Evolutionary conservation across 2,797 vertebrate genomes (phyloP), one percentile per base, ranked within the genome.

Genomic region (Smutsia temminckii): DNA sequence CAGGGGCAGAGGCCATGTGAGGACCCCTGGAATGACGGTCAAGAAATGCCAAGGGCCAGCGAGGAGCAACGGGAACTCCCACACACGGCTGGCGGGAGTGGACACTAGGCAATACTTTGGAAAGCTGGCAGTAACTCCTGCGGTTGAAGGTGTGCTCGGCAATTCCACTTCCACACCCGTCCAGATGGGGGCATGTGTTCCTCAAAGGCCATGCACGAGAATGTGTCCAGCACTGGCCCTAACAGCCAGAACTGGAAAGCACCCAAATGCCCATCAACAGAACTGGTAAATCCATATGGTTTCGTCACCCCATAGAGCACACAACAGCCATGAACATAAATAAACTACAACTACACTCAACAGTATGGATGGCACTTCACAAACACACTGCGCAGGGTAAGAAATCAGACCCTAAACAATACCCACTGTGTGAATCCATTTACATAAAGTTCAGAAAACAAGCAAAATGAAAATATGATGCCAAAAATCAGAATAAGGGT

Each of bases 71-170:
- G 0, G 0, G 29, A 29, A 32, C 21, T 13, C 5, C 21, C 68
- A 11, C 29, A 5, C 34, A 5, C n/a, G 0, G 1, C 61, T 8
- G 46, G 34, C 14, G 6, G 25, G 37, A 63, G 17, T 0, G 5
- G 46, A 12, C 32, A 2, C 6, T 0, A 7, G 29, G 3, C 3
- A 1, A 8, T 4, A 9, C 5, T 37, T n/a, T 9, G 20, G 77
- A 29, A 72, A 46, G 20, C 23, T 10, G 20, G 17, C 72, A 37
- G 11, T 6, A 21, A n/a, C 16, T 3, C 7, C 0, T 3, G 40
- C 0, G 1, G 16, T 0, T 34, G 78, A n/a, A n/a, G 6, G 5
- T 0, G 2, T 3, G 18, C 11, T 68, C 13, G 6, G 46, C 13
- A 16, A 5, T 3, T 34, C 79, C 9, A 10, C 25, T 20, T n/a